These are phyloP conservation scores for Drosophila neotestacea DNA, from an alignment of 2,888 invertebrate genomes.

Conservation along the genomic window DNA sequence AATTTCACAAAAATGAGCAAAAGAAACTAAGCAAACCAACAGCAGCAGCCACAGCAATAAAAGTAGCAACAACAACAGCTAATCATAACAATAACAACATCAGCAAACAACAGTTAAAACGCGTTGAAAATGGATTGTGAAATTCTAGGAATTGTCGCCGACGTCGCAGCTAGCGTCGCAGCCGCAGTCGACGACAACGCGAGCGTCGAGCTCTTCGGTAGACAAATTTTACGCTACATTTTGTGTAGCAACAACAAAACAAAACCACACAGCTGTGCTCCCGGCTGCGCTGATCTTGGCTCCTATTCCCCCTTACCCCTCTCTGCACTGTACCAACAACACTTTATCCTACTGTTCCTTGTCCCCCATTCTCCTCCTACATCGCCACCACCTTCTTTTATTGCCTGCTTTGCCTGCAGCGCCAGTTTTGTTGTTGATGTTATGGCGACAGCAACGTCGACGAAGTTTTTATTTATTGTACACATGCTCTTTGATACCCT, in stretches of 20 bases:
- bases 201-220: constrained; percentile 28
- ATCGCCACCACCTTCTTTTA: constrained; percentile 7
- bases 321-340: neutral
- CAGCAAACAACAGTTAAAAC: constrained; percentile 45
- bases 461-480: constrained; percentile 43
- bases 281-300: constrained; percentile 35
- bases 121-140: constrained; percentile 68
- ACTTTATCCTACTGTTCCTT: constrained; percentile 14
- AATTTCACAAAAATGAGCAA: constrained; percentile 73
- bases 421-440: constrained; percentile 30
- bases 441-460: constrained; percentile 30
- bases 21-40: constrained; percentile 47
- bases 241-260: constrained; percentile 34
- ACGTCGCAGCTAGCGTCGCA: constrained; percentile 30
- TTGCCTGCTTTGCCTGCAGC: constrained; percentile 7
- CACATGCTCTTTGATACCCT: constrained; percentile 23
- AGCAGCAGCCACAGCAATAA: constrained; percentile 28
- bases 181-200: constrained; percentile 17
- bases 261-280: constrained; percentile 45
- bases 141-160: constrained; percentile 62
- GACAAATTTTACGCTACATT: constrained; percentile 61
- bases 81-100: constrained; percentile 25
- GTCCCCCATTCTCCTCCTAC: constrained; percentile 6
- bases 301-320: constrained; percentile 1
- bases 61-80: constrained; percentile 22